A percentile compares a stretch with the other conserved stretches of the same genome.
Evolutionary conservation across 2,797 vertebrate genomes (phyloP).

Genomic region (Gymnothorax javanicus): DNA sequence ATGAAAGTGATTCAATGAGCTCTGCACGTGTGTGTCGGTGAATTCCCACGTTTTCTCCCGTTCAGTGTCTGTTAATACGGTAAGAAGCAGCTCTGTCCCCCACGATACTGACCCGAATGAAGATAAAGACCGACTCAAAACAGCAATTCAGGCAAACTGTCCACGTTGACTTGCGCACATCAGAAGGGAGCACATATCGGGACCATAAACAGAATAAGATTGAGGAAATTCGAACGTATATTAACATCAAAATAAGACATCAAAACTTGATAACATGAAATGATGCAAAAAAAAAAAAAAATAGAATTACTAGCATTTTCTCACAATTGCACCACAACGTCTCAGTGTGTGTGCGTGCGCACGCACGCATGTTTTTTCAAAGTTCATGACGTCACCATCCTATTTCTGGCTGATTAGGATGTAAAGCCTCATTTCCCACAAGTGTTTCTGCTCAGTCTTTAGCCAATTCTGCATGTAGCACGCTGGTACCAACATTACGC

Average conservation of each 20-base stretch:
- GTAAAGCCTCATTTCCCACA: slow-evolving; percentile 7
- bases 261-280: neutral
- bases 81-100: neutral
- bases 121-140: neutral
- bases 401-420: neutral
- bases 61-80: neutral
- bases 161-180: neutral
- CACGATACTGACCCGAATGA: neutral
- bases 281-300: neutral
- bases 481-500: neutral
- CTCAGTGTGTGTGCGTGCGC: neutral
- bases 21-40: neutral
- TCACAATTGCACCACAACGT: neutral
- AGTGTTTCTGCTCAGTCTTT: neutral
- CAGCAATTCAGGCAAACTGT: neutral
- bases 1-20: neutral
- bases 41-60: neutral
- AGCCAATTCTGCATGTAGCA: neutral
- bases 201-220: neutral
- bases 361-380: neutral
- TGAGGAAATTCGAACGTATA: neutral
- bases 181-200: neutral
- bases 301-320: neutral
- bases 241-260: neutral
- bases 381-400: neutral